Conservation (phyloP, 2,888 invertebrate genomes). For the Anagyrus pseudococci region DNA sequence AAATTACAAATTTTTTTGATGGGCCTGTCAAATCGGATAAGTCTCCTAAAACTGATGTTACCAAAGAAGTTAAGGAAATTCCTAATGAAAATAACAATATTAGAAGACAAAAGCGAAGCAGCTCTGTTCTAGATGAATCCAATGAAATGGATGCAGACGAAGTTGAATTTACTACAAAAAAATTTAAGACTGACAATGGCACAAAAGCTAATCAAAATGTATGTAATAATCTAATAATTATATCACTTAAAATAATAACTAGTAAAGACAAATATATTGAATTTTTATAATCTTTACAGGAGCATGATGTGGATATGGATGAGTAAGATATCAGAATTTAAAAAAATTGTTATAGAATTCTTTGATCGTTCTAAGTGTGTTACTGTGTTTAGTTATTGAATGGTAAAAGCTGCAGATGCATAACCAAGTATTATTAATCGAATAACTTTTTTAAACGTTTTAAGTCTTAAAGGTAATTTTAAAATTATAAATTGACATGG, state of each 20-base stretch:
- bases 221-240: neutral
- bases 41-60: neutral
- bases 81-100: neutral
- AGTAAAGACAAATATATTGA: too few relatives aligned
- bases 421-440: too few relatives aligned
- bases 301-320: constrained; percentile 20
- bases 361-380: neutral
- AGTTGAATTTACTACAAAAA: constrained; percentile 5
- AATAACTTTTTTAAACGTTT: neutral
- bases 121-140: constrained; percentile 11
- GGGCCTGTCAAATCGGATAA: constrained; percentile 1
- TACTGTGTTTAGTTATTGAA: constrained; percentile 1
- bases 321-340: neutral
- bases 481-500: neutral
- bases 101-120: constrained; percentile 6
- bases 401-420: too few relatives aligned
- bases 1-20: constrained; percentile 32
- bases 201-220: constrained; percentile 1
- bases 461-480: neutral
- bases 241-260: neutral
- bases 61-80: neutral
- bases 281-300: constrained; percentile 9
- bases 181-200: constrained; percentile 8
- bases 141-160: constrained; percentile 8
- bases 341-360: neutral